Evolutionary conservation across 53 echinoderm and acorn worm genomes (phyloP), one percentile per base, ranked within the genome.

Genomic region (Mesocentrotus franciscanus): DNA sequence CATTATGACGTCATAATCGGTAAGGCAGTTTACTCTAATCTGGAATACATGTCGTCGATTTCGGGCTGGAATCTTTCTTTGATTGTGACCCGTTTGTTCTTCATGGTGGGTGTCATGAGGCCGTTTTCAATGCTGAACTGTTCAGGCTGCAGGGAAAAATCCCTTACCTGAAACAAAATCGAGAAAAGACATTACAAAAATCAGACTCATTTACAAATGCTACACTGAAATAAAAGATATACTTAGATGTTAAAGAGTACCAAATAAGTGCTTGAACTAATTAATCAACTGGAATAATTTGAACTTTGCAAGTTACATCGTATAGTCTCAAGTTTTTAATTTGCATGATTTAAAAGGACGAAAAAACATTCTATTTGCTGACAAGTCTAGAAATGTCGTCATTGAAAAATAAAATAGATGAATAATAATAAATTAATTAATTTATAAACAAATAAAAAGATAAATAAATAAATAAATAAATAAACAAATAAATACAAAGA

Each of bases 31-130:
- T 93, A 79, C 81, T 93, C 34, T 78, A 60, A 22, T 24, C 39
- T 42, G 85, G 64, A 85, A 64, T 98, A 98, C 96, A 98, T 89
- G 6, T 85, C 94, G 9, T 92, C 93, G 24, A 98, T 92, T 75
- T 97, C 85, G 33, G 92, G 90, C 58, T 92, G 91, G 95, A 96
- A 98, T 42, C 90, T 42, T 18, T 95, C 95, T 71, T 95, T 92
- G 94, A 98, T 95, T 22, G 93, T 92, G 1, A 90, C 90, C 49
- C 98, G 84, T 75, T 96, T 98, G 96, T 96, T 96, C 90, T 98
- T 98, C 91, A 98, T 95, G 61, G 97, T 98, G 1, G 98, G 98
- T 2, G 98, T 98, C 90, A 98, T 93, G n/a, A 98, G 95, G 33
- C 96, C 96, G 64, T 98, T 98, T 76, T 98, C 97, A 1, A 97